A percentile compares a stretch with the other conserved stretches of the same genome.
These are phyloP conservation scores for Pycnonotus jocosus DNA, from an alignment of 2,113 vertebrate species.

Conservation along the genomic window DNA sequence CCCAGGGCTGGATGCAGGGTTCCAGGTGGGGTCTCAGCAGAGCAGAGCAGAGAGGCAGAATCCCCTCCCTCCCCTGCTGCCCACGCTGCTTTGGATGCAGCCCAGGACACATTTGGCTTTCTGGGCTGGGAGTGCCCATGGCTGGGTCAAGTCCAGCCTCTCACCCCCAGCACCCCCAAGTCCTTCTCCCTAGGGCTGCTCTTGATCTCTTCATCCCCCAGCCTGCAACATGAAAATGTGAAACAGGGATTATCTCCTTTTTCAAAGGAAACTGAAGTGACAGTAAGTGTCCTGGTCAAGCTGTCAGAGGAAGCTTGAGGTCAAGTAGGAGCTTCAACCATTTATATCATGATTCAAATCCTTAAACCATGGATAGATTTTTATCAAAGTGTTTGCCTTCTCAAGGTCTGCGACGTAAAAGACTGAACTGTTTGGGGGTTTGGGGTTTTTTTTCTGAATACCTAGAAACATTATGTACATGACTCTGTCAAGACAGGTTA, in stretches of 20 bases:
- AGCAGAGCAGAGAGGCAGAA: not conserved
- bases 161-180: not conserved
- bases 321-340: not conserved
- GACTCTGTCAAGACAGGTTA: not conserved
- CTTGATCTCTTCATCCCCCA: accelerated
- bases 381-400: not conserved
- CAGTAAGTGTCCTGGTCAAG: not conserved
- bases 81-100: not conserved
- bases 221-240: not conserved
- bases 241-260: not conserved
- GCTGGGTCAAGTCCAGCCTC: not conserved
- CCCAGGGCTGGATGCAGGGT: not conserved
- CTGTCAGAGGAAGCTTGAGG: not conserved
- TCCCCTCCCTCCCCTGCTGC: not conserved
- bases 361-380: not conserved
- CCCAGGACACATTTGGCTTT: not conserved
- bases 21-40: not conserved
- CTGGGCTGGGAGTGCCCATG: not conserved
- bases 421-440: not conserved
- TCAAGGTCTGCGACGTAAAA: not conserved
- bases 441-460: not conserved
- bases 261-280: not conserved
- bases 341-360: not conserved
- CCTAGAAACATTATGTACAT: not conserved
- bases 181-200: not conserved